These are phyloP conservation scores for Eulemur rubriventer DNA, from an alignment of 2,797 vertebrate species.

Conservation along the genomic window DNA sequence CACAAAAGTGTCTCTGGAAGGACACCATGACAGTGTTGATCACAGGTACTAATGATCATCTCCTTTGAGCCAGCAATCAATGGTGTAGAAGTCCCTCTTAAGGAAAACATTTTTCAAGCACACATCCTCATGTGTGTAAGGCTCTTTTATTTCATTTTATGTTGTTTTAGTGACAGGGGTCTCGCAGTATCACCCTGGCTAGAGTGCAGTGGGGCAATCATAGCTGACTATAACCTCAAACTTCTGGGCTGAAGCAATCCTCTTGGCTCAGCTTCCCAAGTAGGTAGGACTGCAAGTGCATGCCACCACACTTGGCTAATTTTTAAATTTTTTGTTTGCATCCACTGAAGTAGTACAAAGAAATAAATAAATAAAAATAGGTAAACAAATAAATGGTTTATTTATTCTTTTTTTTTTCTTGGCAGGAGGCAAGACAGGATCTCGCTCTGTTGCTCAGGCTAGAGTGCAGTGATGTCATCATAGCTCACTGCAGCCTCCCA, in stretches of 20 bases:
- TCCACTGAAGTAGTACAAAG: no score
- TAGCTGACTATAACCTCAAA: neutral
- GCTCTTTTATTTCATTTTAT: neutral
- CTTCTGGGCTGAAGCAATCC: neutral
- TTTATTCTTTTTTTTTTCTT: no score
- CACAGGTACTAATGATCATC: neutral
- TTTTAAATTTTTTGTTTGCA: neutral
- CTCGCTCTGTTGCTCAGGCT: neutral
- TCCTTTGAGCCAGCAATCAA: neutral
- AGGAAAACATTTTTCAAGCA: neutral
- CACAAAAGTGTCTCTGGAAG: neutral
- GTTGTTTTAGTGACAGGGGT: neutral
- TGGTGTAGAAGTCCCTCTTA: neutral
- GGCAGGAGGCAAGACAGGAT: no score
- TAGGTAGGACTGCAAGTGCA: neutral
- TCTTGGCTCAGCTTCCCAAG: neutral
- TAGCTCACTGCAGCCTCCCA: neutral
- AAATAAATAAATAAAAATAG: no score
- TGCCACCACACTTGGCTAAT: neutral
- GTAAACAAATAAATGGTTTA: no score
- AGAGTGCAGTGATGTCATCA: neutral
- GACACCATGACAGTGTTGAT: neutral
- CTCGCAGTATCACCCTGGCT: neutral
- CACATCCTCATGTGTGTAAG: neutral
- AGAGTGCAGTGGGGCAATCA: neutral